Evolutionary conservation across 2,797 vertebrate genomes (phyloP).

Genomic region (Phylloscopus collybita): DNA sequence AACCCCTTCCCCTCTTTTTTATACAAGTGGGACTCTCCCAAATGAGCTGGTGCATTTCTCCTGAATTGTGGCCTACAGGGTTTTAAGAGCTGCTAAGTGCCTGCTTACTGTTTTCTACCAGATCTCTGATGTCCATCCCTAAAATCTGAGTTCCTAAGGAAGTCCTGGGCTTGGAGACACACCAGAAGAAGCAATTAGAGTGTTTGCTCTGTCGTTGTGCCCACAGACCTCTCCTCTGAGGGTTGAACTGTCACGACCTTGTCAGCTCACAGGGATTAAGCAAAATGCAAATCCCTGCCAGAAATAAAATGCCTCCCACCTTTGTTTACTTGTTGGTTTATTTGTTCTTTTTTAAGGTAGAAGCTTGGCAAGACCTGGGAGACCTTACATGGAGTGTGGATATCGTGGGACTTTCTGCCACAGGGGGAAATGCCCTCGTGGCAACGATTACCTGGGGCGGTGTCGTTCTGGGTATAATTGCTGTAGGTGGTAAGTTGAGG

Average conservation of each 20-base stretch:
- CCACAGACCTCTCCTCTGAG: background rate
- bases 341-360: background rate
- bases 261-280: background rate
- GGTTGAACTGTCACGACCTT: rapidly evolving
- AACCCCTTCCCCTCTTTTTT: background rate
- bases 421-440: constrained; percentile 24
- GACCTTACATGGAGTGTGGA: background rate
- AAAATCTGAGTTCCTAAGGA: background rate
- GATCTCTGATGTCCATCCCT: background rate
- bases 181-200: background rate
- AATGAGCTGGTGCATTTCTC: background rate
- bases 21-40: background rate
- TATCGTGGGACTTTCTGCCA: constrained; percentile 57
- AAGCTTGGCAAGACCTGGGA: background rate
- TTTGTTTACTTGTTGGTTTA: background rate
- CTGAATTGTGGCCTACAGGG: background rate
- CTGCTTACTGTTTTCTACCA: background rate
- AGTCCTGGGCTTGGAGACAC: background rate
- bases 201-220: background rate
- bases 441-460: background rate
- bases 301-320: background rate
- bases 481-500: constrained; percentile 49
- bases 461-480: background rate
- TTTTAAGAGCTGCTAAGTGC: background rate
- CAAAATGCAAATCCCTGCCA: background rate